Percentiles rank a stretch among this genome's conserved stretches.
These are phyloP conservation scores for Amphipyra tragopoginis DNA, from an alignment of 2,888 invertebrate species.

Conservation along the genomic window DNA sequence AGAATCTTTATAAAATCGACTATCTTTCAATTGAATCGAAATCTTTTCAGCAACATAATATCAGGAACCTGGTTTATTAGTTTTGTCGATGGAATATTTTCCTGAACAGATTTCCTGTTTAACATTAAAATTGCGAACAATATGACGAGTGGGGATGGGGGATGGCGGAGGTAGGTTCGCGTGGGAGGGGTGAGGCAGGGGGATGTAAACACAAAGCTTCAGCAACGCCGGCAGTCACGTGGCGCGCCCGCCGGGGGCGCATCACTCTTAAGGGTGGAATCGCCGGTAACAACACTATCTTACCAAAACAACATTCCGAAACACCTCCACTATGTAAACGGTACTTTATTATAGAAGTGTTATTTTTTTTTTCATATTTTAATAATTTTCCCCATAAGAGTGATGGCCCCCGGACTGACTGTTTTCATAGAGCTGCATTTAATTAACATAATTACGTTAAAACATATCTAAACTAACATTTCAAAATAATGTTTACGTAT, in stretches of 20 bases:
- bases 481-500: conserved; percentile 71
- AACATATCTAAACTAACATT: conserved; percentile 64
- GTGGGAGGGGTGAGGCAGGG: conserved; percentile 62
- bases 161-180: conserved; percentile 60
- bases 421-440: conserved; percentile 38
- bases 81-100: conserved; percentile 13
- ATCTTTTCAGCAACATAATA: conserved; percentile 2
- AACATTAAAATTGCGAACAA: conserved; percentile 62
- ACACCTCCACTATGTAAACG: conserved; percentile 25
- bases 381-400: conserved; percentile 76
- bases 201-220: conserved; percentile 87
- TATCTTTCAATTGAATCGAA: background rate
- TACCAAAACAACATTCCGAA: conserved; percentile 37
- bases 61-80: background rate
- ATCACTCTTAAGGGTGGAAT: conserved; percentile 86
- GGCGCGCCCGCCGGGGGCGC: conserved; percentile 88
- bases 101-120: conserved; percentile 42
- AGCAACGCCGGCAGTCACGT: conserved; percentile 87
- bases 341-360: background rate
- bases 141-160: conserved; percentile 56
- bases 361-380: background rate
- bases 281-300: conserved; percentile 56
- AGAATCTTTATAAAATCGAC: background rate
- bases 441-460: conserved; percentile 39
- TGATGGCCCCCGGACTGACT: conserved; percentile 80